Base-by-base conservation (phyloP, 2,113 vertebrate species). In the Gobius niger region DNA sequence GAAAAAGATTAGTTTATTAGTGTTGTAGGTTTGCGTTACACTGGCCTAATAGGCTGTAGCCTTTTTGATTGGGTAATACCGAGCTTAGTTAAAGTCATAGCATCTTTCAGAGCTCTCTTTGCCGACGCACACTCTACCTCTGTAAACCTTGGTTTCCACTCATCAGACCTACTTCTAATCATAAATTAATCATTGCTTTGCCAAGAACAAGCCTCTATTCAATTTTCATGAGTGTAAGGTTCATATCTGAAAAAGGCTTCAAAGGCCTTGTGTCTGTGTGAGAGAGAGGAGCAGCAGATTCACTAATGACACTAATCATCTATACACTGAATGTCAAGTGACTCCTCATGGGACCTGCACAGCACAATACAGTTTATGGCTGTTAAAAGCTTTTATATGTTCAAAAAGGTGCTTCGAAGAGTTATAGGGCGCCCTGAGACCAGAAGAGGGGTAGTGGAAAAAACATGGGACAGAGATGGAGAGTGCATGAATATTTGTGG, bases 291-390 rank as follows among this genome's bases (percentile, higher is more conserved):
- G 76, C 78, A 87, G 80, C 72, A 81, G 85, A 85, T 79, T 73
- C 81, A 68, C 77, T 83, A 87, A 89, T 85, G 78, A 81, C 75
- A 80, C 77, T 86, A 86, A 90, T 88, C 77, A 76, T 79, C 78
- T 77, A 84, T 74, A 85, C 65, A 68, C 75, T 41, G 65, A 80
- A 76, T 86, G 77, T 85, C 83, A 78, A 79, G 71, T 73, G 67
- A 73, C 18, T 61, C 63, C 84, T 70, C 63, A 9, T 67, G 84
- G 82, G 76, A 77, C 19, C 6, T 60, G 16, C 4, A 40, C 49
- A 82, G 66, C 76, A 81, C n/a, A 65, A 52, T 65, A 62, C 56
- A 19, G 67, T 59, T 87, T 65, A 76, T 72, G 75, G 73, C 75
- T 69, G 71, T 73, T 81, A 80, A 83, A 80, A 81, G 81, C 47